phyloP scores from a whole-genome alignment of 2,888 invertebrate species.

The Meta bourneti region DNA sequence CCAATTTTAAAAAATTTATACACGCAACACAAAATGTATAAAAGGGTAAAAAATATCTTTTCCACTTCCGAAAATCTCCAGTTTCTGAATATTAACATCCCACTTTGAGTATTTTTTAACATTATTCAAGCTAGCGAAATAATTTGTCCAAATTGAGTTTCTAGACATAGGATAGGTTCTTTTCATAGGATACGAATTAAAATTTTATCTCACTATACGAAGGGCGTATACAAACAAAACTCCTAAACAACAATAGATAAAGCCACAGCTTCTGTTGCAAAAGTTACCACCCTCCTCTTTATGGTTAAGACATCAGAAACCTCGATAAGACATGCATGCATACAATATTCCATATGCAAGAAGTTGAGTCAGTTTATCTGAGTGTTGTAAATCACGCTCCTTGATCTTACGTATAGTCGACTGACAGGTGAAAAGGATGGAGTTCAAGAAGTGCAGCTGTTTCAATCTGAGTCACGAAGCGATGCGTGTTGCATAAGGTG shows the following conservation, averaged over 20 bases:
- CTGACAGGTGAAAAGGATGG: conserved; percentile 67
- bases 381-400: conserved; percentile 67
- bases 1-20: too few relatives aligned
- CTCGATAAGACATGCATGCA: conserved; percentile 33
- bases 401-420: conserved; percentile 40
- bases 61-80: too few relatives aligned
- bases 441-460: conserved; percentile 65
- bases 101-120: too few relatives aligned
- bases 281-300: background rate
- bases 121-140: too few relatives aligned
- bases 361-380: conserved; percentile 63
- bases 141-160: too few relatives aligned
- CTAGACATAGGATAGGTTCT: too few relatives aligned
- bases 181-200: too few relatives aligned
- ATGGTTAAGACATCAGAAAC: conserved; percentile 34
- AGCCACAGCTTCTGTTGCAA: conserved; percentile 17
- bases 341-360: conserved; percentile 23
- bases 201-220: too few relatives aligned
- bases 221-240: too few relatives aligned
- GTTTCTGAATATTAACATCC: too few relatives aligned
- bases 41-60: too few relatives aligned
- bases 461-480: conserved; percentile 63
- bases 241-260: background rate
- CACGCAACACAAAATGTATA: too few relatives aligned
- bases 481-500: conserved; percentile 39